phyloP scores from a whole-genome alignment of 1,140 invertebrate genomes.

The Oncopodura yosiiana region DNA sequence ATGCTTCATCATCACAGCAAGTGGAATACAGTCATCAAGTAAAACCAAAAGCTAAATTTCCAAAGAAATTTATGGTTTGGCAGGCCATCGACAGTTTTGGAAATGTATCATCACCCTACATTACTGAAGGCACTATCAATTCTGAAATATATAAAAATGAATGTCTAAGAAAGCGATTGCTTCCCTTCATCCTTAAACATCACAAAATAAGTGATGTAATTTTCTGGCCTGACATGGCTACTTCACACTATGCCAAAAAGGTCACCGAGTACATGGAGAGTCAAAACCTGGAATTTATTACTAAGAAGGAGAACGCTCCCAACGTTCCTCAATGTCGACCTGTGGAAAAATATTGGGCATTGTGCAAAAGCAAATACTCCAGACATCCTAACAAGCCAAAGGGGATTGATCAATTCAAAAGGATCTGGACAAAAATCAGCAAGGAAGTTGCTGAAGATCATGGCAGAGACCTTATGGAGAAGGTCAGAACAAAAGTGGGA shows the following conservation, averaged over 20 bases:
- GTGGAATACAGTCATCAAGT: neutral
- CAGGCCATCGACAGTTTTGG: too few relatives aligned
- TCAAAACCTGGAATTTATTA: slow-evolving; percentile 9
- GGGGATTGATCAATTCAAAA: neutral
- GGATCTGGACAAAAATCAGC: slow-evolving; percentile 2
- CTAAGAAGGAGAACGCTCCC: slow-evolving; percentile 5
- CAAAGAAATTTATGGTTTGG: neutral
- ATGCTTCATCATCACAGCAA: neutral
- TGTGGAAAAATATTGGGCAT: slow-evolving; percentile 10
- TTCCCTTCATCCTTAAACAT: neutral
- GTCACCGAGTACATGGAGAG: neutral
- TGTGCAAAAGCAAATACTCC: slow-evolving; percentile 5
- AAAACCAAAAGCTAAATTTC: neutral
- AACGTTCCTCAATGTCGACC: slow-evolving; percentile 2
- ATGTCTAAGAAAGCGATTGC: neutral
- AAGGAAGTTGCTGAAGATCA: slow-evolving; percentile 2
- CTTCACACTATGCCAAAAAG: neutral
- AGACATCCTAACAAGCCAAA: neutral
- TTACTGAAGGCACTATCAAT: too few relatives aligned
- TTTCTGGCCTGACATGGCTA: neutral
- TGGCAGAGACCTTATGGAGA: slow-evolving; percentile 8
- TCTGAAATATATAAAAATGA: too few relatives aligned
- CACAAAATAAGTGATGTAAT: neutral
- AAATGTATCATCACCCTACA: too few relatives aligned
- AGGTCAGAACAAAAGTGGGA: neutral